Percentiles rank a stretch among this genome's conserved stretches.
Conservation (phyloP, 2,113 vertebrate genomes). For the Alethe castanea region DNA sequence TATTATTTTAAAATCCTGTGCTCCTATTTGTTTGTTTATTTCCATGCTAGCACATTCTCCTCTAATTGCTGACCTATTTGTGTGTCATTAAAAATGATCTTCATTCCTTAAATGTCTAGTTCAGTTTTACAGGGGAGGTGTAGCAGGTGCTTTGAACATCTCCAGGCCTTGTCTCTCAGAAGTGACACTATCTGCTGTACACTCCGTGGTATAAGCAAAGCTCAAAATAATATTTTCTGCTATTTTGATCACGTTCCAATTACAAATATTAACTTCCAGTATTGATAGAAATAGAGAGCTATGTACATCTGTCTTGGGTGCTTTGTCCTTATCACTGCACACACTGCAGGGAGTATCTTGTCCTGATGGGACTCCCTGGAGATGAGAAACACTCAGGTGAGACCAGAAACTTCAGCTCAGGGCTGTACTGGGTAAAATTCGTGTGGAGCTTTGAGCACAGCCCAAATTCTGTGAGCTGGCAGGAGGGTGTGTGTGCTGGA, state of each 20-base stretch:
- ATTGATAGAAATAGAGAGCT: not conserved
- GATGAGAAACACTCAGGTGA: not conserved
- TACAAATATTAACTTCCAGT: not conserved
- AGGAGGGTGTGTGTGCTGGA: not conserved
- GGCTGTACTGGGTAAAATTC: not conserved
- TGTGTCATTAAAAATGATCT: not conserved
- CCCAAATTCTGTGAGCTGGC: no score
- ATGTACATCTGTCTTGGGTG: not conserved
- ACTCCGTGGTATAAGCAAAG: not conserved
- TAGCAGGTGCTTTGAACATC: not conserved
- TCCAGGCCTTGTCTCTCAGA: not conserved
- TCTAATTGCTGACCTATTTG: not conserved
- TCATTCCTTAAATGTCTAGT: not conserved
- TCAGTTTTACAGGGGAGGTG: not conserved
- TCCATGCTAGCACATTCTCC: not conserved
- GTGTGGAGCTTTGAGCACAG: no score
- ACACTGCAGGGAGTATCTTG: no score
- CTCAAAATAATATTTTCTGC: not conserved
- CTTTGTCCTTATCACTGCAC: not conserved
- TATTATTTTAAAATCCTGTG: not conserved
- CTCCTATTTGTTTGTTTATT: not conserved
- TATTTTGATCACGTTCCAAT: not conserved
- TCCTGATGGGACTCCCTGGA: not conserved
- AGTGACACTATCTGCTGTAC: fast-evolving
- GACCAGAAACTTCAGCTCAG: not conserved